Evolutionary conservation across 1,140 invertebrate species (phyloP), one percentile per base, ranked within the genome.

Genomic region (Episyrphus balteatus): DNA sequence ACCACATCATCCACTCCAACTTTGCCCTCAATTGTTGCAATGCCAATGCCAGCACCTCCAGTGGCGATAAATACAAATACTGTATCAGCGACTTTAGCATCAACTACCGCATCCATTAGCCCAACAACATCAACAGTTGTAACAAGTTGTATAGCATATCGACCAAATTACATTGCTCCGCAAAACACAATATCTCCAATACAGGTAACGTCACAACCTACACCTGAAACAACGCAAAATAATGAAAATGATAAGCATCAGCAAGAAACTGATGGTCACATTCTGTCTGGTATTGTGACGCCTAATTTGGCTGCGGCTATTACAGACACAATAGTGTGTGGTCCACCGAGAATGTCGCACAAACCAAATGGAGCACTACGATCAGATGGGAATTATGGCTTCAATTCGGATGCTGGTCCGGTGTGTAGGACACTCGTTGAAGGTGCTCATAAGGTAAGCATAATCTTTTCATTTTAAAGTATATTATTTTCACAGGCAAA

Each of bases 381-480:
- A 15, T 58, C 61, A 11, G 56, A 64, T 41, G 69, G 69, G 30
- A 58, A 59, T 26, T 57, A 59, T 31, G 58, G 62, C n/a, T 58
- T 65, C 45, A 66, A 70, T 10, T 63, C 64, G 38, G 55, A 68
- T 5, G 68, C 71, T 0, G 73, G 73, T 13, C 61, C 67, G 9
- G 61, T 71, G 26, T 66, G 67, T 0, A 49, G 57, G 11, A 61
- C 55, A 33, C 58, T 75, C 2, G 67, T 70, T 48, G 64, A 70
- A n/a, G 64, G 73, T 49, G 63, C 72, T 2, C 67, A 73, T 50
- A 72, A 70, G 58, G 72, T 74, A 48, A 62, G 57, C 57, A 26
- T 3, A 26, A 26, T 26, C 8, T 5, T 26, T 26, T 26, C 3
- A 5, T 26, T 26, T n/a, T n/a, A n/a, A n/a, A n/a, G n/a, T n/a